These are phyloP conservation scores for Azorinus chamasolen DNA, from an alignment of 2,888 invertebrate species.

Conservation along the genomic window DNA sequence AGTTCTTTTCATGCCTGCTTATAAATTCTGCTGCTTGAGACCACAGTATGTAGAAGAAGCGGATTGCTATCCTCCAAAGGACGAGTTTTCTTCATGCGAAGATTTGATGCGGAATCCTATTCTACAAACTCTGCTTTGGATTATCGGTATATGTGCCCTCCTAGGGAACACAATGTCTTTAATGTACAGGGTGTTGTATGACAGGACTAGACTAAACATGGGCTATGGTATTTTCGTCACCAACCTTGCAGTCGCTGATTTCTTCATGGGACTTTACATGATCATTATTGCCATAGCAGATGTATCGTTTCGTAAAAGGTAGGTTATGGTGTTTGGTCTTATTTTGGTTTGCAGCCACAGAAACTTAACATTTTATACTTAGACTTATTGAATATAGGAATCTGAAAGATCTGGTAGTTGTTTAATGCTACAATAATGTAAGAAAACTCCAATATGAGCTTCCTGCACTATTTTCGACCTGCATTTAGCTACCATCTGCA, in stretches of 20 bases:
- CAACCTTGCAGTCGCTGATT: constrained; percentile 57
- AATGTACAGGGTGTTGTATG: constrained; percentile 33
- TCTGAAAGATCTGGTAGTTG: no score
- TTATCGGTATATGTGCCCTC: constrained; percentile 61
- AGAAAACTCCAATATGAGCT: no score
- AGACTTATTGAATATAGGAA: no score
- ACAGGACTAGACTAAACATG: constrained; percentile 29
- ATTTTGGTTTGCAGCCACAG: no score
- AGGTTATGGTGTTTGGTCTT: no score
- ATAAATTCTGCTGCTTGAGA: constrained; percentile 29
- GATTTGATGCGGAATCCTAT: constrained; percentile 67
- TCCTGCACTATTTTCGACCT: no score
- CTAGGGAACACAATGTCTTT: constrained; percentile 62
- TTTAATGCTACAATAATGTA: no score
- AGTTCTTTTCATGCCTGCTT: constrained; percentile 6
- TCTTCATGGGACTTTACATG: constrained; percentile 40
- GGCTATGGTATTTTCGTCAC: constrained; percentile 57
- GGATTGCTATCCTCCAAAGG: constrained; percentile 60
- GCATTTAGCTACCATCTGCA: no score
- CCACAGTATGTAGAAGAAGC: constrained; percentile 40
- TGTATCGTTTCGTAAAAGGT: constrained; percentile 43
- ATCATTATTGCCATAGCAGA: constrained; percentile 68
- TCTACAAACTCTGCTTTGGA: constrained; percentile 61
- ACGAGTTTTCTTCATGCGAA: constrained; percentile 59
- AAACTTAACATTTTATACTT: no score